Conservation (phyloP, 2,797 vertebrate genomes). For the Sphenodon punctatus region DNA sequence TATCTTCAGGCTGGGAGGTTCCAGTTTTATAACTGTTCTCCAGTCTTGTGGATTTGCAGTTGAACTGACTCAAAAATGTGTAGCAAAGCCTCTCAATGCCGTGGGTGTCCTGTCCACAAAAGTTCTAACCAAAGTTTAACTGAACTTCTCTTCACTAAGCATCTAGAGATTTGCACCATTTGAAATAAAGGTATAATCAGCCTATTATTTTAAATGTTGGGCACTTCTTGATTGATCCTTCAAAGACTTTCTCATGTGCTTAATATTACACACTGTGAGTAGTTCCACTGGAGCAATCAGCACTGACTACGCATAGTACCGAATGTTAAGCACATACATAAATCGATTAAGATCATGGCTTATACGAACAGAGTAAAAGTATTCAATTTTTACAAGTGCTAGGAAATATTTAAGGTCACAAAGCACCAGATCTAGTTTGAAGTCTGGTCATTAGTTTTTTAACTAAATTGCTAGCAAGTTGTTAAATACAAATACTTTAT, state of each 20-base stretch:
- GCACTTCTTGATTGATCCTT: rapidly evolving
- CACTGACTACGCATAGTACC: too few relatives aligned
- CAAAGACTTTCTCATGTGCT: too few relatives aligned
- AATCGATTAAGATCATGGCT: too few relatives aligned
- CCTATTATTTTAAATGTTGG: not conserved
- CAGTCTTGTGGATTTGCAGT: rapidly evolving
- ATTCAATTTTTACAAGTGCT: not conserved
- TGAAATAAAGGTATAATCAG: rapidly evolving
- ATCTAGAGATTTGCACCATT: rapidly evolving
- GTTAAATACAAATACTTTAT: not conserved
- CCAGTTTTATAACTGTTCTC: not conserved
- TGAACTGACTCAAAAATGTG: rapidly evolving
- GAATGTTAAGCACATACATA: too few relatives aligned
- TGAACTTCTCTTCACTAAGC: rapidly evolving
- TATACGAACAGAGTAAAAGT: not conserved
- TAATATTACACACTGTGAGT: too few relatives aligned
- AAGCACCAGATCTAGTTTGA: rapidly evolving
- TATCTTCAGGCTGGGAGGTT: not conserved
- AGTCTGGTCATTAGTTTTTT: rapidly evolving
- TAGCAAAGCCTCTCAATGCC: rapidly evolving
- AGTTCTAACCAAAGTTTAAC: rapidly evolving
- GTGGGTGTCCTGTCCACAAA: rapidly evolving
- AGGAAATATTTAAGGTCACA: not conserved
- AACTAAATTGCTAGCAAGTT: not conserved
- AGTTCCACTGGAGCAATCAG: too few relatives aligned